Conservation (phyloP, 2,113 vertebrate genomes). For the Poecile atricapillus region DNA sequence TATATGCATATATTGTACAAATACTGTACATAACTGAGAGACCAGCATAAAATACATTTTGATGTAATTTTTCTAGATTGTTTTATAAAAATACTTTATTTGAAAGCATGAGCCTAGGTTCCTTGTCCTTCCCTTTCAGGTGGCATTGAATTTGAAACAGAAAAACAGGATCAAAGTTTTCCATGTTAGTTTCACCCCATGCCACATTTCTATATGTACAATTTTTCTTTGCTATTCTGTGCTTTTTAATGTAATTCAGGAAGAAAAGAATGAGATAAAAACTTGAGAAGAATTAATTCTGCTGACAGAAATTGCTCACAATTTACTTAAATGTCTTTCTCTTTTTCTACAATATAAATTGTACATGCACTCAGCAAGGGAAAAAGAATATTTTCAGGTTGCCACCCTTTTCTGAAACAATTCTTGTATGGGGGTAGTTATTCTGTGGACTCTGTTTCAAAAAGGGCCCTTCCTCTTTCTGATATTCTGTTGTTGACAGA, state of each 20-base stretch:
- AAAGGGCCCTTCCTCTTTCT: background rate
- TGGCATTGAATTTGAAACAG: background rate
- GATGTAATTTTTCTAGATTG: background rate
- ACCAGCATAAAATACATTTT: background rate
- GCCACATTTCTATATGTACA: rapidly evolving
- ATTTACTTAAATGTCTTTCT: background rate
- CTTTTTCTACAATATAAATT: background rate
- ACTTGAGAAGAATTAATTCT: background rate
- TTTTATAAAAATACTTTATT: background rate
- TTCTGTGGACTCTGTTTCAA: background rate
- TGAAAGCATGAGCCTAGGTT: background rate
- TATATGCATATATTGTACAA: background rate
- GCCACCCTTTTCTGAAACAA: background rate
- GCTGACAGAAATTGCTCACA: background rate
- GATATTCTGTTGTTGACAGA: background rate
- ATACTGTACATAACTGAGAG: background rate
- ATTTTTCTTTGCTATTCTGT: background rate
- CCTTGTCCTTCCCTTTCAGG: background rate
- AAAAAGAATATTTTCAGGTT: background rate
- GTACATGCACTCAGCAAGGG: background rate
- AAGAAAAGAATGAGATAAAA: background rate
- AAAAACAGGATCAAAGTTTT: background rate
- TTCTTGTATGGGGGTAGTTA: background rate
- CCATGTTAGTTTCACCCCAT: background rate
- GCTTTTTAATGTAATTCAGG: background rate